Evolutionary conservation across 2,888 invertebrate genomes (phyloP), one percentile per base, ranked within the genome.

Genomic region (Mellilla xanthometata): DNA sequence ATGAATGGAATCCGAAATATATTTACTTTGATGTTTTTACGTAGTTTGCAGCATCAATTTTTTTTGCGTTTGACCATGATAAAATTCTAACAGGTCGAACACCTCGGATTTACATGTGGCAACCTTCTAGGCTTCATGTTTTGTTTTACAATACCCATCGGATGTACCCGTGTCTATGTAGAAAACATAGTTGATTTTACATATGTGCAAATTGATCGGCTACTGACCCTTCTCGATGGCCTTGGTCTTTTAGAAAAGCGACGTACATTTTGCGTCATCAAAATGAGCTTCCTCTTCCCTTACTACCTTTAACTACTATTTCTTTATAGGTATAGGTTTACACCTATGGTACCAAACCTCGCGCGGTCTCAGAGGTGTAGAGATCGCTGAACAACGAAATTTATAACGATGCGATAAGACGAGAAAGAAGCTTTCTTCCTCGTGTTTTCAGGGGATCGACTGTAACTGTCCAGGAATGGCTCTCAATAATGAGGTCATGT

Each of bases 61-160:
- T 35, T 36, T 36, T 13, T 22, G 19, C 27, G 9, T n/a, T 23
- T 27, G 36, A 19, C 36, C 36, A 27, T 36, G 43, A 38, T 36
- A 31, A 32, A 15, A 42, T 35, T 19, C 42, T 24, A 31, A 22
- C 29, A 36, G 36, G 43, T 43, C 43, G 31, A 27, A 36, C 26
- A 43, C 43, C 43, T 43, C 36, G 4, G 11, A 42, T 42, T 42
- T 35, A 23, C 34, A 42, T 42, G 23, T 7, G 22, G 23, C 13
- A 30, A 13, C 34, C 41, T 40, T 40, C 32, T 11, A 12, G 28
- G 27, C 27, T 27, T 15, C 26, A 27, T 32, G 39, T 40, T 40
- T 32, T 40, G 39, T 40, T 27, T 40, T 32, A 36, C 19, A 36
- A 28, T 36, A 36, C n/a, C 31, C 6, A 15, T 12, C 15, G 7